Evolutionary conservation across 1,140 invertebrate genomes (phyloP), one percentile per base, ranked within the genome.

Genomic region (Pseudobourletiella spinata): DNA sequence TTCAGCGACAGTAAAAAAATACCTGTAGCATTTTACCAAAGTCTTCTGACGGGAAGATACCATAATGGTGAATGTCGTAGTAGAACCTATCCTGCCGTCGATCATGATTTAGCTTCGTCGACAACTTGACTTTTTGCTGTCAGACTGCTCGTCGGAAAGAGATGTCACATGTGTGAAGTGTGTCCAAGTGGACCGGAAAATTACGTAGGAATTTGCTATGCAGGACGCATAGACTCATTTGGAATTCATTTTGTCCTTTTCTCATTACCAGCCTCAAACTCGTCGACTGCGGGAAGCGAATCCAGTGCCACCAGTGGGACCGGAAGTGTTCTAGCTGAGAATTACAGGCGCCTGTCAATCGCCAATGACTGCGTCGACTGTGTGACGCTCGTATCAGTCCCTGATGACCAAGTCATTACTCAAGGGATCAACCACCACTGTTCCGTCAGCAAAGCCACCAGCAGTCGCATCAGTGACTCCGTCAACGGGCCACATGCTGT

Each of bases 401-500:
- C 68, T 25, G 68, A 70, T 51, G 64, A 70, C 39, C 64, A 65
- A 46, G 63, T 70, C 6, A 66, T 70, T 50, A 46, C 56, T 4
- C 68, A 70, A 63, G 68, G 68, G 24, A 25, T 66, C 16, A 70
- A 66, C 58, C 64, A 64, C 20, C 28, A 25, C 2, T 50, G 56
- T 58, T 20, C 35, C 35, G 14, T 59, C 6, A 48, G 16, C 32
- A n/a, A n/a, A 39, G 32, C 30, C 11, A 57, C 14, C 20, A 32
- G 14, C 25, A 30, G 56, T 22, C 25, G 3, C 26, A 39, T 29
- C 65, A 69, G 32, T 64, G 71, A 39, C 60, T 2, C 63, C 63
- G 8, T 42, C 61, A 43, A 20, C 29, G 22, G 52, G 57, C 28
- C 57, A 52, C 22, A 15, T 32, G 16, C 42, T 18, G 54, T 60